These are phyloP conservation scores for Glyphotaelius pellucidus DNA, from an alignment of 2,888 invertebrate genomes.

Conservation along the genomic window DNA sequence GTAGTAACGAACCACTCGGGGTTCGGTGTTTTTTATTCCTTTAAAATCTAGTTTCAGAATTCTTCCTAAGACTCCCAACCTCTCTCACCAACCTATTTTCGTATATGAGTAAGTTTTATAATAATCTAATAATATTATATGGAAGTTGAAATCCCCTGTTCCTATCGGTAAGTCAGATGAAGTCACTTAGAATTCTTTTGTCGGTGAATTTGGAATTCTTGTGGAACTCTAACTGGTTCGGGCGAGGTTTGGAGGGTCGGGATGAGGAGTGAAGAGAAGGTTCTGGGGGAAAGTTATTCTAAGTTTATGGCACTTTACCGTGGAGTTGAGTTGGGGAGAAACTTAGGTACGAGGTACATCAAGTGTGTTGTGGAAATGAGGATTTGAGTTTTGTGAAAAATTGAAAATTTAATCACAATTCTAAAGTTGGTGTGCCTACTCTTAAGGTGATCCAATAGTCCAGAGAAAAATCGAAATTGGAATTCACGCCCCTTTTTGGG, in stretches of 20 bases:
- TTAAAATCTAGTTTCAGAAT: no score
- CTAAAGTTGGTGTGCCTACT: no score
- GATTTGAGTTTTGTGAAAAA: neutral
- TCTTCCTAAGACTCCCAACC: no score
- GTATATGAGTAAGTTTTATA: no score
- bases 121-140: neutral
- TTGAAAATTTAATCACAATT: neutral
- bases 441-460: no score
- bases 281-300: conserved; percentile 10
- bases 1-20: no score
- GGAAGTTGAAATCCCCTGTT: neutral
- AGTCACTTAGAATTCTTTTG: conserved; percentile 53
- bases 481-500: no score
- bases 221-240: conserved; percentile 29
- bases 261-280: neutral
- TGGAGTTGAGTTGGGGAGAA: neutral
- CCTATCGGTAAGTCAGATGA: conserved; percentile 31
- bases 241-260: conserved; percentile 1
- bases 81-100: no score
- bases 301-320: conserved; percentile 37
- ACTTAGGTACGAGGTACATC: neutral
- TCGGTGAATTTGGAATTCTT: conserved; percentile 45
- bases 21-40: no score
- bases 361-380: neutral
- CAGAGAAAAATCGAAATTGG: no score